Conservation (phyloP, 2,113 vertebrate genomes). For the Chauna torquata region DNA sequence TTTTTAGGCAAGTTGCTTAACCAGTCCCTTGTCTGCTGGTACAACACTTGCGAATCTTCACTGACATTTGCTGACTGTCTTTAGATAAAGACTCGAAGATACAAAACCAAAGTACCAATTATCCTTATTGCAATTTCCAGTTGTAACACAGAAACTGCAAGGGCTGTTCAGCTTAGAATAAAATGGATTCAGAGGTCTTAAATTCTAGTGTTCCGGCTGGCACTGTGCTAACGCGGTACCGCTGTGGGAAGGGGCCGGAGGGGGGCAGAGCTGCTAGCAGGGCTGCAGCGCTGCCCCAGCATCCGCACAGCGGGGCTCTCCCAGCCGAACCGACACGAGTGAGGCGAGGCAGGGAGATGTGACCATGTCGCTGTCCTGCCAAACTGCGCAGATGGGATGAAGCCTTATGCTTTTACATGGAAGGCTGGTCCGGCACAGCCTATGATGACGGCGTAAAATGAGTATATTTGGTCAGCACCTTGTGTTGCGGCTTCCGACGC, state of each 20-base stretch:
- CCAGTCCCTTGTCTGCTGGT: background rate
- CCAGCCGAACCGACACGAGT: background rate
- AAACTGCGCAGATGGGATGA: background rate
- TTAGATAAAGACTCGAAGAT: background rate
- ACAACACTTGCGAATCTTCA: background rate
- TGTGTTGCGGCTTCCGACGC: background rate
- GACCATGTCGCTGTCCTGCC: fast-evolving
- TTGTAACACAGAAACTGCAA: background rate
- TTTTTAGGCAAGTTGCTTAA: slow-evolving; percentile 22
- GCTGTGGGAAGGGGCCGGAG: background rate
- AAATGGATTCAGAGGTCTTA: background rate
- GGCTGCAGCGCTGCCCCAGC: background rate
- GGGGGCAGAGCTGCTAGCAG: background rate
- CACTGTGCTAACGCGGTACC: background rate
- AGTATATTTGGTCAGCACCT: background rate
- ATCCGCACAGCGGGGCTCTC: background rate
- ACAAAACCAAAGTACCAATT: background rate
- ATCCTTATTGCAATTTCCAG: background rate
- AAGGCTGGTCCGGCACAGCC: background rate
- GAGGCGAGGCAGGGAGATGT: fast-evolving
- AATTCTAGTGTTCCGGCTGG: background rate
- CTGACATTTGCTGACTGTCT: background rate
- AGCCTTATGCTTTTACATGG: fast-evolving
- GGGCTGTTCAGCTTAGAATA: background rate
- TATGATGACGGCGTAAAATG: background rate